These are phyloP conservation scores for Pangasius djambal DNA, from an alignment of 2,797 vertebrate species.

Conservation along the genomic window DNA sequence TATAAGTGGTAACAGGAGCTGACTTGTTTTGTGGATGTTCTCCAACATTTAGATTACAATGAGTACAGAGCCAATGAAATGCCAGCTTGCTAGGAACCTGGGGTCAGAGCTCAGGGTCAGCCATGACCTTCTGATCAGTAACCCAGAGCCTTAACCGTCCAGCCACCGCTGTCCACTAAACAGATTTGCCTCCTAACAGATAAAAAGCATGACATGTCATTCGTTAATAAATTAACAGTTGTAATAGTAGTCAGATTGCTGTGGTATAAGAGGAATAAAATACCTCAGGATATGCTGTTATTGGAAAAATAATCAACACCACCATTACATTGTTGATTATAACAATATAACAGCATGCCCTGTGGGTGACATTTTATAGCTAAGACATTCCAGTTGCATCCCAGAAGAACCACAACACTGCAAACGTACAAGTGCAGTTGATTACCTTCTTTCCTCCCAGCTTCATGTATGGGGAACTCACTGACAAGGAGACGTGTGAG, in stretches of 20 bases:
- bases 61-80: too few species aligned
- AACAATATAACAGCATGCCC: background rate
- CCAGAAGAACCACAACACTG: background rate
- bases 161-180: too few species aligned
- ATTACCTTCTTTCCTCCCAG: slow-evolving; percentile 68
- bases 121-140: too few species aligned
- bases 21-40: background rate
- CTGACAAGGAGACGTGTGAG: slow-evolving; percentile 88
- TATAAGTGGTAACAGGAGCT: background rate
- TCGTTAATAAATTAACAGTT: background rate
- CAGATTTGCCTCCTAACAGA: background rate
- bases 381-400: background rate
- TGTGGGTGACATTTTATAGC: background rate
- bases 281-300: background rate
- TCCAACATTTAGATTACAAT: too few species aligned
- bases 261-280: background rate
- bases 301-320: background rate
- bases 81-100: too few species aligned
- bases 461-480: slow-evolving; percentile 97
- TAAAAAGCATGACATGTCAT: background rate
- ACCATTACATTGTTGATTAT: background rate
- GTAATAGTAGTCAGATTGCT: background rate
- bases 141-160: too few species aligned
- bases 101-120: too few species aligned
- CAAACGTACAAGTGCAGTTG: background rate